Conservation (phyloP, 2,888 invertebrate genomes). For the Leptinotarsa tumamoca region DNA sequence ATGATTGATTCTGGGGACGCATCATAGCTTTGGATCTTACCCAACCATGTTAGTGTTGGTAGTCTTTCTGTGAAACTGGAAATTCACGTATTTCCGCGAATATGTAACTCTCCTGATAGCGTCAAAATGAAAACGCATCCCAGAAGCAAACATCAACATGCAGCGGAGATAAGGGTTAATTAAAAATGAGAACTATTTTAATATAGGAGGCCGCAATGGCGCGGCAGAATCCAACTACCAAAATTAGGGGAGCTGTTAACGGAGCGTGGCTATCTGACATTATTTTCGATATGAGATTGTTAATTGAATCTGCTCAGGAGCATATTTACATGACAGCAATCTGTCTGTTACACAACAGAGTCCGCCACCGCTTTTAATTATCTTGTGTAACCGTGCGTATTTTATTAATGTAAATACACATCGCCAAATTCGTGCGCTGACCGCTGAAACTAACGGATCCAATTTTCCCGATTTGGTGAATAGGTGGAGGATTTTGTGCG, state of each 20-base stretch:
- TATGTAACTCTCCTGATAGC: no score
- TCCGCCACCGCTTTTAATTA: constrained; percentile 64
- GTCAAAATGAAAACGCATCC: no score
- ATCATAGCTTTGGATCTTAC: no score
- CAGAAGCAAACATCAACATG: constrained; percentile 11
- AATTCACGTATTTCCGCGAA: no score
- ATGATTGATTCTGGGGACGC: no score
- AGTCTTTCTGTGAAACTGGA: no score
- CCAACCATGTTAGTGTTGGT: no score
- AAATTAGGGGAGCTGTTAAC: constrained; percentile 60
- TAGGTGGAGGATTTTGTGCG: not conserved
- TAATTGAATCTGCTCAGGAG: constrained; percentile 66
- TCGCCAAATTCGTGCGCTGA: constrained; percentile 32
- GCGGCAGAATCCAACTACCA: constrained; percentile 53
- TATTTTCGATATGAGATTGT: constrained; percentile 68
- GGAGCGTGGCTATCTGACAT: constrained; percentile 64
- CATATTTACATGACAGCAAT: constrained; percentile 68
- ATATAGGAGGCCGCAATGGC: constrained; percentile 34
- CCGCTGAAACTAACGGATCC: constrained; percentile 12
- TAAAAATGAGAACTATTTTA: constrained; percentile 25
- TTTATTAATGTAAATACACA: constrained; percentile 63
- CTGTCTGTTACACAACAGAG: constrained; percentile 64
- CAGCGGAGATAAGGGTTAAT: constrained; percentile 24
- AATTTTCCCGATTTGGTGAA: not conserved
- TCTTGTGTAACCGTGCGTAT: constrained; percentile 65